phyloP scores from a whole-genome alignment of 37 sponge, comb jelly and placozoan species.

The Beroe forskalii region DNA sequence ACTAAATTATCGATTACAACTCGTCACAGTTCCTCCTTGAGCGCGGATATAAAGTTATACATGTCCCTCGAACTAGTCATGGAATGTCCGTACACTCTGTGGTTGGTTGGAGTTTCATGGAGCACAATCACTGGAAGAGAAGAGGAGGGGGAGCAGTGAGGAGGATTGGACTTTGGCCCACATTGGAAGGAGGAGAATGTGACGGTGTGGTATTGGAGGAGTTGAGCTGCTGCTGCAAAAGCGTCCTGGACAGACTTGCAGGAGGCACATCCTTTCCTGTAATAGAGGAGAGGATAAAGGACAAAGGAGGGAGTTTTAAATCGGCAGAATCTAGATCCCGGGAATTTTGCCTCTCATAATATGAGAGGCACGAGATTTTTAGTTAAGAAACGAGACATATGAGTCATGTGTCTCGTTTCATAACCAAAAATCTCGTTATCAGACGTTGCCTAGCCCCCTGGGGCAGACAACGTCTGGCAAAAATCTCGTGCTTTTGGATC shows the following conservation, averaged over 20 bases:
- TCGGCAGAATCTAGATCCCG: too few species aligned
- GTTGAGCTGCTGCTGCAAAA: neutral
- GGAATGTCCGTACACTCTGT: neutral
- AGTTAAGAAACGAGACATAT: too few species aligned
- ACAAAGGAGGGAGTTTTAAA: too few species aligned
- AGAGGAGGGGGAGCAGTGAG: neutral
- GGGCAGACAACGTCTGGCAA: too few species aligned
- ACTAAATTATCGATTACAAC: too few species aligned
- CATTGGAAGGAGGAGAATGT: constrained; percentile 22
- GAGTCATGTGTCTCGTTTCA: too few species aligned
- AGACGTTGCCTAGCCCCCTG: too few species aligned
- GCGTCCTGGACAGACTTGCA: constrained; percentile 20
- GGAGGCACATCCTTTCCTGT: constrained; percentile 5
- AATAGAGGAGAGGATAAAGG: too few species aligned
- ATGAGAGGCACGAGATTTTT: too few species aligned
- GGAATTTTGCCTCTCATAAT: too few species aligned
- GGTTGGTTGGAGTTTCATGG: neutral
- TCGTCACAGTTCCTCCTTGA: constrained; percentile 5
- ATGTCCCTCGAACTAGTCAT: neutral
- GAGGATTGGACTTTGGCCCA: neutral
- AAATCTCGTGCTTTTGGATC: too few species aligned
- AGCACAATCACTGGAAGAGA: neutral
- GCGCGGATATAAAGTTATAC: neutral
- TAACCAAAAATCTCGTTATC: too few species aligned
- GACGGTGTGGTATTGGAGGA: constrained; percentile 16